Base-by-base conservation (phyloP, 2,888 invertebrate genomes). In the Caenorhabditis sulstoni region DNA sequence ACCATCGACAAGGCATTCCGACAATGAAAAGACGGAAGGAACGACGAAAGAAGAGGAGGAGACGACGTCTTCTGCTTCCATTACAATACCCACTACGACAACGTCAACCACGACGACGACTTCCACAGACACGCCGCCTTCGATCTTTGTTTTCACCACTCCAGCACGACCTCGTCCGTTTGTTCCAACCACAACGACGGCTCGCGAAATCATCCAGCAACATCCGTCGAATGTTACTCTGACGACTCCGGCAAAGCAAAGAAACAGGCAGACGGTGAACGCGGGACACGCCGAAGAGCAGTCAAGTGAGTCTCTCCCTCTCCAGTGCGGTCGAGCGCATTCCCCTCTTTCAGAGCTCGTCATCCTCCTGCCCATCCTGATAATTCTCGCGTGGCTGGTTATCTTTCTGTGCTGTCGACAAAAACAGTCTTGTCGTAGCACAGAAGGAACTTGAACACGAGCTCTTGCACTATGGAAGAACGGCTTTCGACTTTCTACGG, bases 361-460 rank as follows among this genome's bases (percentile, higher is more conserved):
- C 5, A 83, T 90, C 29, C 83, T 90, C 11, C 85, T 90, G 16
- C 89, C 90, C 11, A 79, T 87, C 3, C 78, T 84, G 44, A 89
- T 90, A 47, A 89, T 90, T 12, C 87, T 82, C 55, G 86, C 87
- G 8, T 90, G 90, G 90, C 78, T 90, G 8, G 58, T 88, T 7
- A 79, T 90, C 12, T 82, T 90, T 18, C 58, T 89, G 4, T 88
- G 88, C 74, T 89, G 89, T 58, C 77, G 81, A 68, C 64, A 79
- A 81, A 80, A 86, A 78, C 81, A 47, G 1, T 62, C 79, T 11
- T 41, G 64, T n/a, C n/a, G n/a, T n/a, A n/a, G n/a, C n/a, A n/a
- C n/a, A n/a, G n/a, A n/a, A n/a, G n/a, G n/a, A n/a, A n/a, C n/a
- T n/a, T n/a, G n/a, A n/a, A n/a, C n/a, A n/a, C n/a, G n/a, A n/a